Evolutionary conservation across 2,113 vertebrate genomes (phyloP).

Genomic region (Nothocercus julius): DNA sequence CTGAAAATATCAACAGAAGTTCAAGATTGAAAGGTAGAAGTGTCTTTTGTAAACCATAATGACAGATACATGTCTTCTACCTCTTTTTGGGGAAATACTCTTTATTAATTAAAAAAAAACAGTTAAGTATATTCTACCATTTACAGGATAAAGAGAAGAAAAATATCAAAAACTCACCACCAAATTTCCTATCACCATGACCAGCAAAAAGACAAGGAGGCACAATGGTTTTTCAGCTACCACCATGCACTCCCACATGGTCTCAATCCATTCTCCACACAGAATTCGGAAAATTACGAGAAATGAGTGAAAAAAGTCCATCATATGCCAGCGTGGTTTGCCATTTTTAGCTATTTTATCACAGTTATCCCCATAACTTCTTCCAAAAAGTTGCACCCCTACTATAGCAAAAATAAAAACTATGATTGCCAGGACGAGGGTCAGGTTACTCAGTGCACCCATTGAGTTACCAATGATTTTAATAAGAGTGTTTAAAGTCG

Average conservation of each 20-base stretch:
- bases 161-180: constrained; percentile 85
- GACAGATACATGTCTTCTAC: background rate
- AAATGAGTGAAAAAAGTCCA: constrained; percentile 96
- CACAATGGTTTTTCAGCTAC: constrained; percentile 88
- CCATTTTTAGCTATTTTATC: constrained; percentile 64
- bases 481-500: constrained; percentile 95
- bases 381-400: constrained; percentile 94
- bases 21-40: background rate
- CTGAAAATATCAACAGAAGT: background rate
- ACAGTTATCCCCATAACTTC: constrained; percentile 76
- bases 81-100: background rate
- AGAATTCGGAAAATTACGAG: constrained; percentile 93
- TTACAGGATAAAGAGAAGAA: background rate
- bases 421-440: constrained; percentile 93
- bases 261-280: constrained; percentile 98
- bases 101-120: background rate
- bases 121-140: background rate
- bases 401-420: constrained; percentile 98
- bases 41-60: background rate
- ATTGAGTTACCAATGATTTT: constrained; percentile 98
- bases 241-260: constrained; percentile 99
- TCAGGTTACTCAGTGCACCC: constrained; percentile 94
- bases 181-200: constrained; percentile 96
- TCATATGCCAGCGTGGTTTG: constrained; percentile 93
- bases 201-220: constrained; percentile 92